Evolutionary conservation across 2,113 vertebrate species (phyloP), one percentile per base, ranked within the genome.

Genomic region (Zootoca vivipara): DNA sequence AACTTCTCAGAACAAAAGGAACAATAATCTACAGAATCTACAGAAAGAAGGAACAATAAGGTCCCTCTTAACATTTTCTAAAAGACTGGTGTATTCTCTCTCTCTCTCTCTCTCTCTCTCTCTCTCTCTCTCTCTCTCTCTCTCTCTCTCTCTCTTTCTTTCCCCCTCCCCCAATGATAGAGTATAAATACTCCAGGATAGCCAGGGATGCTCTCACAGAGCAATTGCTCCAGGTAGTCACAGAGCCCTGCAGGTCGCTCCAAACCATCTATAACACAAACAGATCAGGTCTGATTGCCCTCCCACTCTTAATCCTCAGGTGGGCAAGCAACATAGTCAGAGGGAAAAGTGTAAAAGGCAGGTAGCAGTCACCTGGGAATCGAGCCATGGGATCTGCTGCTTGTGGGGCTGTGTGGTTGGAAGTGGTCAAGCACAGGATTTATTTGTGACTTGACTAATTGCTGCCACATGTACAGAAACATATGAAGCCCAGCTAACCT

Each of bases 231-330:
- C 56, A 24, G 42, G 20, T 79, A 6, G 24, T 70, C 77, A 28
- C 75, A 79, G 40, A 70, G 64, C 64, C 42, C 42, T 46, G 64
- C 13, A 28, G 64, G 30, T 79, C 70, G 85, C 85, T 86, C 64
- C 75, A 56, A 79, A 79, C 77, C 64, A 86, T 86, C 65, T 86
- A 56, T 52, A 33, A 79, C 1, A 24, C 72, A 85, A 74, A 86
- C 77, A 56, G 30, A 86, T 56, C 64, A 35, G 77, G 40, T 9
- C 75, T 69, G 77, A 30, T 69, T 18, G 62, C 46, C 28, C 24
- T 86, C 7, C 75, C 42, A 26, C 35, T 46, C 75, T 79, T n/a
- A 79, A 78, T 79, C 42, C 64, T 86, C 85, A 69, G 24, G 40
- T 56, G 77, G 78, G 56, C 58, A 13, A 86, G 65, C 7, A 28